These are phyloP conservation scores for Rhizomys pruinosus DNA, from an alignment of 2,113 vertebrate species.

Conservation along the genomic window DNA sequence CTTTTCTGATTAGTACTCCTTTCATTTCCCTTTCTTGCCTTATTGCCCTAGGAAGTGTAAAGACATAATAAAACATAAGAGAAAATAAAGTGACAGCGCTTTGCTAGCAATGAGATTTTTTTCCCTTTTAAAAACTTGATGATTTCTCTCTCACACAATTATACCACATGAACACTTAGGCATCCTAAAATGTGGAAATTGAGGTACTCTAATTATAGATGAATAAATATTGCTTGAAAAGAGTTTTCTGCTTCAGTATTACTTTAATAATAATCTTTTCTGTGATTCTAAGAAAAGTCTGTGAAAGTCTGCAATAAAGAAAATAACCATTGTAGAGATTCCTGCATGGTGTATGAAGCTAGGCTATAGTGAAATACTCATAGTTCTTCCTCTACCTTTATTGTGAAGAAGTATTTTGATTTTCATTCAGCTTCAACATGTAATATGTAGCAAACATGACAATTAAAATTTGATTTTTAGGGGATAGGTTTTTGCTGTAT, in stretches of 20 bases:
- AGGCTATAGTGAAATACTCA: background rate
- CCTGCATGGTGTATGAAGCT: background rate
- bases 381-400: background rate
- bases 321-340: background rate
- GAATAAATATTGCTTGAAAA: background rate
- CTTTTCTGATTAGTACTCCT: no score
- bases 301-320: background rate
- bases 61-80: no score
- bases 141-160: background rate
- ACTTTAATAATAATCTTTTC: background rate
- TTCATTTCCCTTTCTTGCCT: no score
- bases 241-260: constrained; percentile 5
- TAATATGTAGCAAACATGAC: background rate
- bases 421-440: background rate
- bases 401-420: background rate
- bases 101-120: background rate
- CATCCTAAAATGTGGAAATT: background rate
- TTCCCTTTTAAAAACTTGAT: background rate
- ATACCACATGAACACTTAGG: background rate
- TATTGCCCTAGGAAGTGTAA: no score
- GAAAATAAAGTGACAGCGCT: background rate
- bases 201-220: background rate
- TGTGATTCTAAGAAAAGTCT: background rate
- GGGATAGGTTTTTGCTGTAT: no score
- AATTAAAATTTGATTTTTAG: background rate